phyloP scores from a whole-genome alignment of 1,140 invertebrate species.

The Halyomorpha halys region DNA sequence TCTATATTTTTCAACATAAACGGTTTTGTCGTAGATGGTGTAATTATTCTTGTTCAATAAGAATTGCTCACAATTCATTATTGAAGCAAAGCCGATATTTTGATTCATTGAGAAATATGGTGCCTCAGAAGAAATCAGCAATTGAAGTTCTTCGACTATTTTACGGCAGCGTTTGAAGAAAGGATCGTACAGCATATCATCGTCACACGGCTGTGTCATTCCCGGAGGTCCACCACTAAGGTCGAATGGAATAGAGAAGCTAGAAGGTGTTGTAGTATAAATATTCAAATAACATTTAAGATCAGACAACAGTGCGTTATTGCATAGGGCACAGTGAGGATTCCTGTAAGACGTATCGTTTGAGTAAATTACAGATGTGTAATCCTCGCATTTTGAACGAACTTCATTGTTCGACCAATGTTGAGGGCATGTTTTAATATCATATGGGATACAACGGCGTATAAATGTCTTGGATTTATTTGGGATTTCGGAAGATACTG shows the following conservation, averaged over 20 bases:
- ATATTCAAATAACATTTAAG: conserved; percentile 32
- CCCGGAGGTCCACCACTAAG: no score
- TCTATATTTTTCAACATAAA: conserved; percentile 37
- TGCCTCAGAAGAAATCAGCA: no score
- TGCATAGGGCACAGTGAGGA: conserved; percentile 47
- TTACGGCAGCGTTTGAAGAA: no score
- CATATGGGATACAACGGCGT: conserved; percentile 31
- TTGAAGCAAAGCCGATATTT: no score
- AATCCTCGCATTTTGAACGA: no score
- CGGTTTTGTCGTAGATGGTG: conserved; percentile 26
- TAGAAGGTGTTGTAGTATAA: no score
- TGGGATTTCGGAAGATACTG: conserved; percentile 31
- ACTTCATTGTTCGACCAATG: conserved; percentile 37
- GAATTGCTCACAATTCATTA: conserved; percentile 13
- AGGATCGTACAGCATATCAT: no score
- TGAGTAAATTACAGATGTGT: conserved; percentile 37
- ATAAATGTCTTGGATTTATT: conserved; percentile 25
- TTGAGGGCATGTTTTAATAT: conserved; percentile 33
- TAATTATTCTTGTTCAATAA: conserved; percentile 15
- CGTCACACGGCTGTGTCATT: no score
- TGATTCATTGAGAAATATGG: no score
- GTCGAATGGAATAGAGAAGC: no score
- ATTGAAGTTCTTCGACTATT: no score
- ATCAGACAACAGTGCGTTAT: conserved; percentile 37
- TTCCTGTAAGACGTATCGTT: conserved; percentile 41